phyloP scores from a whole-genome alignment of 2,888 invertebrate genomes.

The Melieria omissa region DNA sequence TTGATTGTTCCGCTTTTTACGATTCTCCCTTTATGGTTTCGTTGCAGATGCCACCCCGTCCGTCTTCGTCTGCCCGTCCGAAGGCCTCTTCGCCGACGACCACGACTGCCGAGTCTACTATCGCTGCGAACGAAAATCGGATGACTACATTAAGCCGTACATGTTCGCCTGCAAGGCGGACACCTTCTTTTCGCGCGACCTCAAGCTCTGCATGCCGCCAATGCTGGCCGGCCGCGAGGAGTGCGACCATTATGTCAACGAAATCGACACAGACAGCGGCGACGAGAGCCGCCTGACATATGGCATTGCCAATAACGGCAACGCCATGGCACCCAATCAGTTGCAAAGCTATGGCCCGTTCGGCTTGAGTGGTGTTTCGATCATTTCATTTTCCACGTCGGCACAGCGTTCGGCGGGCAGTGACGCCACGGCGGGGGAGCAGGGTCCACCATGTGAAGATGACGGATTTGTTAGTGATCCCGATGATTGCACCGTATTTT shows the following conservation, averaged over 20 bases:
- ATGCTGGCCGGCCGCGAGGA: conserved; percentile 75
- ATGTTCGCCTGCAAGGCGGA: conserved; percentile 80
- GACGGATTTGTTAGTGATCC: conserved; percentile 80
- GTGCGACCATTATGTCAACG: conserved; percentile 70
- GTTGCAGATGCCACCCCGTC: conserved; percentile 37
- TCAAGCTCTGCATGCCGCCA: conserved; percentile 78
- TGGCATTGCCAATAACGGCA: conserved; percentile 46
- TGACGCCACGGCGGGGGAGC: conserved; percentile 39
- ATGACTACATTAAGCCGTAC: conserved; percentile 68
- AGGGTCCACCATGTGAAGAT: conserved; percentile 67
- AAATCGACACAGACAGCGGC: conserved; percentile 53
- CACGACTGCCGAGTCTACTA: conserved; percentile 80
- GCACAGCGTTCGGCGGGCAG: conserved; percentile 55
- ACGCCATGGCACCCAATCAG: conserved; percentile 50
- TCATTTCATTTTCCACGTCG: conserved; percentile 64
- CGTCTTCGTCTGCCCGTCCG: conserved; percentile 71
- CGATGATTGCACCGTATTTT: conserved; percentile 79
- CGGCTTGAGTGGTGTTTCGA: conserved; percentile 63
- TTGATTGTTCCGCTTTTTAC: too few relatives aligned
- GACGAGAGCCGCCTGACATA: conserved; percentile 46
- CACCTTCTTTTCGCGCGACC: conserved; percentile 78
- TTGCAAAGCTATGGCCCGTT: conserved; percentile 59
- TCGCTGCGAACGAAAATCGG: conserved; percentile 76
- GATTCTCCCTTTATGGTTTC: neutral
- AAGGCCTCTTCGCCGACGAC: conserved; percentile 80